Evolutionary conservation across 2,888 invertebrate genomes (phyloP).

Genomic region (Hydroisotoma schaefferi): DNA sequence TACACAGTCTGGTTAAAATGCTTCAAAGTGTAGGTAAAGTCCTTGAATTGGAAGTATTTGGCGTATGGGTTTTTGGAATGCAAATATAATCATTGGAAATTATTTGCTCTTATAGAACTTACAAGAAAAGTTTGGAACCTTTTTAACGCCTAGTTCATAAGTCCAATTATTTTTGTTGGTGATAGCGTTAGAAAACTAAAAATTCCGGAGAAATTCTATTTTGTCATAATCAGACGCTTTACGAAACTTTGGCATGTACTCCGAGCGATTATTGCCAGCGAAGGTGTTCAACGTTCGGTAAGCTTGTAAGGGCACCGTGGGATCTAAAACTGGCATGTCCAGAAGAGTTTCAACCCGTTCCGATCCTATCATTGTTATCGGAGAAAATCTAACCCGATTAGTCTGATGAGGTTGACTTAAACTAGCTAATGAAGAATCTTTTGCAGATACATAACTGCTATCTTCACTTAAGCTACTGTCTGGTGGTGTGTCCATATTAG

Average conservation of each 20-base stretch:
- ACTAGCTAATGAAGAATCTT: constrained; percentile 63
- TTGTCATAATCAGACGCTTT: constrained; percentile 44
- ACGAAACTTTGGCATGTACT: constrained; percentile 40
- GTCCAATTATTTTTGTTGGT: no score
- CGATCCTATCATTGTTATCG: constrained; percentile 58
- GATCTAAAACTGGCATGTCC: constrained; percentile 60
- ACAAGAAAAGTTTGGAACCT: no score
- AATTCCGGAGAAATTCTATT: constrained; percentile 43
- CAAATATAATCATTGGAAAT: no score
- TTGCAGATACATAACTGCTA: constrained; percentile 81
- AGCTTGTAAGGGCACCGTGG: constrained; percentile 58
- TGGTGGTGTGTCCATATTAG: constrained; percentile 74
- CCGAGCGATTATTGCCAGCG: constrained; percentile 21
- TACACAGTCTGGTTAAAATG: constrained; percentile 5
- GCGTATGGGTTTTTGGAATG: no score
- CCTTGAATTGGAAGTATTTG: background rate
- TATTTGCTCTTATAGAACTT: background rate
- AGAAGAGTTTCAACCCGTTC: constrained; percentile 56
- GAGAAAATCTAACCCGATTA: constrained; percentile 72
- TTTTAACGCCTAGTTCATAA: no score
- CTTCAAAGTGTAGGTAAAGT: background rate
- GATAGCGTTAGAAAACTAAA: no score
- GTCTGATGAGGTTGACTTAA: constrained; percentile 57
- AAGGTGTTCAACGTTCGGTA: constrained; percentile 35
- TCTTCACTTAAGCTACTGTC: constrained; percentile 83